phyloP scores from a whole-genome alignment of 2,888 invertebrate genomes.

The Drosophila koepferae region DNA sequence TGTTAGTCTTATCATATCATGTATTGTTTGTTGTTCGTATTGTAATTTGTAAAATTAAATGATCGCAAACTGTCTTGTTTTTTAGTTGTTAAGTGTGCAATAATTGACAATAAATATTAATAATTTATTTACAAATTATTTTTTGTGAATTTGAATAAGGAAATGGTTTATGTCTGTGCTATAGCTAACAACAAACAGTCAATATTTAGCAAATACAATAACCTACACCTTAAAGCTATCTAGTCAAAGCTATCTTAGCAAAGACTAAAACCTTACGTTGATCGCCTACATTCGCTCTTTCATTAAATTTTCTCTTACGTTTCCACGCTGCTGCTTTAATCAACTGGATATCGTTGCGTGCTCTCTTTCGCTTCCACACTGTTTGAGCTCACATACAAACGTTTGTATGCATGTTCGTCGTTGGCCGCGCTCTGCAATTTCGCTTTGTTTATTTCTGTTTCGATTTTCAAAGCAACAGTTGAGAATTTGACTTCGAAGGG shows the following conservation, averaged over 20 bases:
- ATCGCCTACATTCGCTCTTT: conserved; percentile 24
- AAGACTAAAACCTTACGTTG: conserved; percentile 20
- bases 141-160: background rate
- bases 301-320: conserved; percentile 8
- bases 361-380: conserved; percentile 29
- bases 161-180: background rate
- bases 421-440: conserved; percentile 49
- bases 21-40: conserved; percentile 52
- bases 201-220: background rate
- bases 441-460: conserved; percentile 68
- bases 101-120: conserved; percentile 55
- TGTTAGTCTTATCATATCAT: conserved; percentile 30
- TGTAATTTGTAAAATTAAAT: conserved; percentile 66
- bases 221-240: background rate
- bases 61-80: conserved; percentile 55
- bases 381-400: conserved; percentile 1
- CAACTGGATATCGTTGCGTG: conserved; percentile 33
- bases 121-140: conserved; percentile 5
- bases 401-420: background rate
- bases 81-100: conserved; percentile 66
- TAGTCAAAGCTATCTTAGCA: conserved; percentile 9
- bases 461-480: conserved; percentile 62
- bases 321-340: background rate
- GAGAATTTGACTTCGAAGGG: conserved; percentile 53
- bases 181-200: conserved; percentile 6